phyloP scores from a whole-genome alignment of 2,888 invertebrate genomes.

The Ligdia adustata region DNA sequence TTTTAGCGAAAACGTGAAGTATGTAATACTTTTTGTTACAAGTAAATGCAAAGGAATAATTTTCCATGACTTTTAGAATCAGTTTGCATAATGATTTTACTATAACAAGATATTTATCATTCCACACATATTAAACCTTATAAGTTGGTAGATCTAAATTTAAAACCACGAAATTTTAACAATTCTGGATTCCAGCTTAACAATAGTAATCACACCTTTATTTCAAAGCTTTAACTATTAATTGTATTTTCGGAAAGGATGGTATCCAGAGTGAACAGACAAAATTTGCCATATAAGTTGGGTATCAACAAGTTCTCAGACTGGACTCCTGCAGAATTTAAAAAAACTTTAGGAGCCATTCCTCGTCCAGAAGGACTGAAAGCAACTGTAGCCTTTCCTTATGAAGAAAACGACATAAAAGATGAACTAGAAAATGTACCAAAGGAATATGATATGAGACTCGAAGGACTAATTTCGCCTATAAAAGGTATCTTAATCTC shows the following conservation, averaged over 20 bases:
- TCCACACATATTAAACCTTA: no score
- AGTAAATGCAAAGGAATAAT: no score
- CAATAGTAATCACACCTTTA: no score
- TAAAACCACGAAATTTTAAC: no score
- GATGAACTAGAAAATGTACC: conserved; percentile 45
- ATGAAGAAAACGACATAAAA: conserved; percentile 41
- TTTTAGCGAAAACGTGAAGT: background rate
- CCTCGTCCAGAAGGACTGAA: conserved; percentile 42
- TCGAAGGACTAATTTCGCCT: conserved; percentile 53
- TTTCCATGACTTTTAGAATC: no score
- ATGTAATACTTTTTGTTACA: no score
- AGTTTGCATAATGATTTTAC: no score
- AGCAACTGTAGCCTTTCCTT: conserved; percentile 54
- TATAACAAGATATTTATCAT: no score
- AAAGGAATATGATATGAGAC: conserved; percentile 53
- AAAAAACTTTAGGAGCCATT: conserved; percentile 43
- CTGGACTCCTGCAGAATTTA: conserved; percentile 55
- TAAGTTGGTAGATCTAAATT: no score
- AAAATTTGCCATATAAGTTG: conserved; percentile 56
- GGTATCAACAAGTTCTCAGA: conserved; percentile 61
- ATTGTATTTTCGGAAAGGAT: no score
- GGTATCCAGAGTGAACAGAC: conserved; percentile 47
- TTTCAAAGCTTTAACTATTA: no score
- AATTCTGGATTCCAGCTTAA: no score
- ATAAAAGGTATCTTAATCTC: conserved; percentile 48